phyloP scores from a whole-genome alignment of 2,888 invertebrate species.

The Chrysopilus asiliformis region DNA sequence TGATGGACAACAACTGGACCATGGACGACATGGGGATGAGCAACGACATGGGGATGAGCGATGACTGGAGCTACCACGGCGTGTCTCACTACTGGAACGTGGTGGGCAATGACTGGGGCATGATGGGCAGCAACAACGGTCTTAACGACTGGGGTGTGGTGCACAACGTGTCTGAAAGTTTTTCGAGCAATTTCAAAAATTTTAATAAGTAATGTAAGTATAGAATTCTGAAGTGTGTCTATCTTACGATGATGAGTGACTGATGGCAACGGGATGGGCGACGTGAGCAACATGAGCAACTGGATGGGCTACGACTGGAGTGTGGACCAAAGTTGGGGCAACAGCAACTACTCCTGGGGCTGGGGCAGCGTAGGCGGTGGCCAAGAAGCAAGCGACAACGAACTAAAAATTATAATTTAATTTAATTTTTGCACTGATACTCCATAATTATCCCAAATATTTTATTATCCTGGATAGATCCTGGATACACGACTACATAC shows the following conservation, averaged over 20 bases:
- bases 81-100: neutral
- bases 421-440: too few relatives aligned
- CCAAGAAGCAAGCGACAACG: slow-evolving; percentile 27
- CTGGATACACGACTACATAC: slow-evolving; percentile 28
- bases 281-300: slow-evolving; percentile 8
- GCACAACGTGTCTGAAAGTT: slow-evolving; percentile 6
- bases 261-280: slow-evolving; percentile 10
- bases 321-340: slow-evolving; percentile 19
- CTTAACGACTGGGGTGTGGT: slow-evolving; percentile 6
- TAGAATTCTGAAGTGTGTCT: neutral
- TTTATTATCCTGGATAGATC: too few relatives aligned
- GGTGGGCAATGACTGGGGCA: neutral
- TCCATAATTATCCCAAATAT: neutral
- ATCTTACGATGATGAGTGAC: slow-evolving; percentile 13
- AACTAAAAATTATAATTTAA: slow-evolving; percentile 20
- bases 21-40: neutral
- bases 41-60: neutral
- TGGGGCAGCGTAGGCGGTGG: slow-evolving; percentile 25
- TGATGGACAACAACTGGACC: neutral
- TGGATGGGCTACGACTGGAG: slow-evolving; percentile 6
- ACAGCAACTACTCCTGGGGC: slow-evolving; percentile 30
- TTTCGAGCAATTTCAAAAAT: neutral
- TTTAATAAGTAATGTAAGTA: too few relatives aligned
- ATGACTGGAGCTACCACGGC: neutral
- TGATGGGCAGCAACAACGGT: slow-evolving; percentile 7